These are phyloP conservation scores for Euproctis similis DNA, from an alignment of 2,888 invertebrate genomes.

Conservation along the genomic window DNA sequence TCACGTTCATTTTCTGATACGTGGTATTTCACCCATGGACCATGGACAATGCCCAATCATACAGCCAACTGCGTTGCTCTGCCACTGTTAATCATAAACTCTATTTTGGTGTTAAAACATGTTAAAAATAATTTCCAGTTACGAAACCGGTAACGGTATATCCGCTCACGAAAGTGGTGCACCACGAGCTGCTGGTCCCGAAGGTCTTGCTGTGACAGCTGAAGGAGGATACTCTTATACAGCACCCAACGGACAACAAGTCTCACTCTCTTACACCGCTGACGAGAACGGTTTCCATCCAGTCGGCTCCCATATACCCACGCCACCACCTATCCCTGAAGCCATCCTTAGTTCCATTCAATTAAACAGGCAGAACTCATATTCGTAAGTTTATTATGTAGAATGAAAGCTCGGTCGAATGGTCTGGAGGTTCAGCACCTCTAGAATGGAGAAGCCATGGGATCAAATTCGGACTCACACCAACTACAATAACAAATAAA, in stretches of 20 bases:
- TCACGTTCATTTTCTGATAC: too few relatives aligned
- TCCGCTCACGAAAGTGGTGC: slow-evolving; percentile 71
- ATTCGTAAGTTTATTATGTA: slow-evolving; percentile 49
- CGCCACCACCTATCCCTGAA: slow-evolving; percentile 75
- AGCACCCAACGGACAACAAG: slow-evolving; percentile 77
- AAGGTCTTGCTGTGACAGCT: slow-evolving; percentile 66
- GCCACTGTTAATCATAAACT: not conserved
- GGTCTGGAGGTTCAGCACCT: too few relatives aligned
- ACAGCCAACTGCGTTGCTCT: too few relatives aligned
- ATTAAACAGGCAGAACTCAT: slow-evolving; percentile 48
- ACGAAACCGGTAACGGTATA: slow-evolving; percentile 80
- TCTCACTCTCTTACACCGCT: slow-evolving; percentile 78
- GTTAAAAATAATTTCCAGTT: slow-evolving; percentile 43
- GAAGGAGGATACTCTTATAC: slow-evolving; percentile 79
- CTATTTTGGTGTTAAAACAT: not conserved
- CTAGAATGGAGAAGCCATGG: too few relatives aligned
- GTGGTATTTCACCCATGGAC: too few relatives aligned
- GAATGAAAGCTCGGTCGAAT: too few relatives aligned
- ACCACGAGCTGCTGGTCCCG: slow-evolving; percentile 66
- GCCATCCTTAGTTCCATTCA: slow-evolving; percentile 68
- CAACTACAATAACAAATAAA: too few relatives aligned
- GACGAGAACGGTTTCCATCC: slow-evolving; percentile 82
- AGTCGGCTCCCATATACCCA: slow-evolving; percentile 73
- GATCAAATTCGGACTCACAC: too few relatives aligned
- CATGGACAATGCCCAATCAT: too few relatives aligned